A percentile compares a stretch with the other conserved stretches of the same genome.
Evolutionary conservation across 2,888 invertebrate genomes (phyloP).

Genomic region (Cerastoderma edule): DNA sequence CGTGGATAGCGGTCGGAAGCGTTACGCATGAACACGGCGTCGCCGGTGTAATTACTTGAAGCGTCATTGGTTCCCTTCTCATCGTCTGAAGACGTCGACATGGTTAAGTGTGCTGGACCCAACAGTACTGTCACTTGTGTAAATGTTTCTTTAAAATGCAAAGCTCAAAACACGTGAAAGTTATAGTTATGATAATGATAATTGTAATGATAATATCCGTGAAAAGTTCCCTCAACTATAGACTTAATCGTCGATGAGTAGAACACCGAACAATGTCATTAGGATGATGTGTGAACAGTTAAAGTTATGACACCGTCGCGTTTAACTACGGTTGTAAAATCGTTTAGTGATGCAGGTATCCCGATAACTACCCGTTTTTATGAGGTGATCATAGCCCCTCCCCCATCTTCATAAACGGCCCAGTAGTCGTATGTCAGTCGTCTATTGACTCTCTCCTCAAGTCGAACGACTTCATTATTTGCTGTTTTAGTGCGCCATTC

Average conservation of each 20-base stretch:
- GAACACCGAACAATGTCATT: too few species aligned
- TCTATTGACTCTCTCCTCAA: conserved; percentile 24
- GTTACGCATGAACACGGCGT: conserved; percentile 47
- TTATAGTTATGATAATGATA: too few species aligned
- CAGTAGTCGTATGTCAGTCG: conserved; percentile 16
- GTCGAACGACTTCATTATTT: conserved; percentile 43
- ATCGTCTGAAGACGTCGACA: conserved; percentile 57
- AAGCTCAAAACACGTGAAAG: too few species aligned
- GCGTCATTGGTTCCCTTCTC: conserved; percentile 25
- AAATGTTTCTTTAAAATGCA: too few species aligned
- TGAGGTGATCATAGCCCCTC: conserved; percentile 6
- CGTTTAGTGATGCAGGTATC: conserved; percentile 12
- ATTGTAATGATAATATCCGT: too few species aligned
- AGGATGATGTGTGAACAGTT: too few species aligned
- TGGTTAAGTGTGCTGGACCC: too few species aligned
- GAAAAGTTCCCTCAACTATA: too few species aligned
- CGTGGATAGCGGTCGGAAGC: conserved; percentile 93
- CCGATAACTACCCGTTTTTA: conserved; percentile 13
- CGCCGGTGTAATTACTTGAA: conserved; percentile 7
- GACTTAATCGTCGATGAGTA: too few species aligned
- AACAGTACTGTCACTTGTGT: too few species aligned
- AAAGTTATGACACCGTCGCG: conserved; percentile 1
- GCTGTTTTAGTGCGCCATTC: conserved; percentile 13
- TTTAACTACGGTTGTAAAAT: conserved; percentile 17
- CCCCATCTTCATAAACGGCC: conserved; percentile 17